A percentile compares a stretch with the other conserved stretches of the same genome.
Conservation (phyloP, 2,797 vertebrate species). For the Mormyrops boulengeri region DNA sequence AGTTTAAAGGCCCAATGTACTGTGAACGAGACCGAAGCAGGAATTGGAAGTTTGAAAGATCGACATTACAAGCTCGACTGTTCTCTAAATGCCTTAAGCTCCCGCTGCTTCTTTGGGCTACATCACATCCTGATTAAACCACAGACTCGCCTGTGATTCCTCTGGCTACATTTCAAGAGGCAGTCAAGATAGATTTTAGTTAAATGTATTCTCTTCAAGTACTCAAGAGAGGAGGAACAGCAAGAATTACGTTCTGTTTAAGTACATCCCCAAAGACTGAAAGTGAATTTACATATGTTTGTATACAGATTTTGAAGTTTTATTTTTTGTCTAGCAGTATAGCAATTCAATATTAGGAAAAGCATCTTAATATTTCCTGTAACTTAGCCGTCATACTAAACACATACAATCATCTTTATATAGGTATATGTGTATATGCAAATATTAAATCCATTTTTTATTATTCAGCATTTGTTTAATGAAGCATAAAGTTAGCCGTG, state of each 20-base stretch:
- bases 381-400: neutral
- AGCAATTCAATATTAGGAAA: neutral
- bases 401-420: neutral
- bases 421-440: neutral
- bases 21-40: conserved; percentile 33
- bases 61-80: conserved; percentile 8
- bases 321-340: neutral
- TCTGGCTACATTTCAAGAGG: neutral
- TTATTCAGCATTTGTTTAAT: neutral
- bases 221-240: neutral
- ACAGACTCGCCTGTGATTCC: neutral
- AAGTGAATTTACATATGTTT: neutral
- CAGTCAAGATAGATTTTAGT: neutral
- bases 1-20: neutral
- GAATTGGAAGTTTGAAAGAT: conserved; percentile 10
- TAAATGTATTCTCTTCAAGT: neutral
- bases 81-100: neutral
- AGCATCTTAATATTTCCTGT: neutral
- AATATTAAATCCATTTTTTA: neutral
- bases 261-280: neutral
- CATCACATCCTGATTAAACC: neutral
- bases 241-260: neutral
- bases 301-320: neutral
- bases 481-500: neutral
- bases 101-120: neutral